These are phyloP conservation scores for Lichenostomus cassidix DNA, from an alignment of 2,113 vertebrate species.

Conservation along the genomic window DNA sequence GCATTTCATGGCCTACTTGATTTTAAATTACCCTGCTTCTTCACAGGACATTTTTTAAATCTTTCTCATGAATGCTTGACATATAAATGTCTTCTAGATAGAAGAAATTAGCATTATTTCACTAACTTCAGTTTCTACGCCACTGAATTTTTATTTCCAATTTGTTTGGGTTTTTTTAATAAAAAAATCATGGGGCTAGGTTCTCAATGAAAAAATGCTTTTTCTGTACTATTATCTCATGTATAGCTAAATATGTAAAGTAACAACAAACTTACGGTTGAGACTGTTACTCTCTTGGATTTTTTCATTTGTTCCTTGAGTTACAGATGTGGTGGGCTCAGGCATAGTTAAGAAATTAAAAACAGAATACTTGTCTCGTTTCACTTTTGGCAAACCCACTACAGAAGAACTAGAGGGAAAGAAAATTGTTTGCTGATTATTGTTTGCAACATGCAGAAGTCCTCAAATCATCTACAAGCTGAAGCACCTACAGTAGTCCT, in stretches of 20 bases:
- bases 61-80: neutral
- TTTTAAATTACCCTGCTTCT: neutral
- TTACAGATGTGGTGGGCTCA: conserved; percentile 59
- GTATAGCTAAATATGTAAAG: neutral
- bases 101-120: neutral
- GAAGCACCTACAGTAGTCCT: neutral
- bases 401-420: conserved; percentile 78
- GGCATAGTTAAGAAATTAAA: conserved; percentile 90
- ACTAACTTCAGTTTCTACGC: neutral
- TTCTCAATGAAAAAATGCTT: neutral
- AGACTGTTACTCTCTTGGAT: neutral
- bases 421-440: neutral
- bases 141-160: neutral
- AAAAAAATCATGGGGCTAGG: neutral
- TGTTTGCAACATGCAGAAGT: neutral
- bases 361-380: conserved; percentile 94
- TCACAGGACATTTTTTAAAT: neutral
- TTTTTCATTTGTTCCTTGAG: conserved; percentile 26
- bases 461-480: neutral
- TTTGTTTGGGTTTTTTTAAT: neutral
- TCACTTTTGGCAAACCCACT: conserved; percentile 90
- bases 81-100: neutral
- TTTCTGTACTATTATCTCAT: neutral
- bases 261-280: conserved; percentile 68
- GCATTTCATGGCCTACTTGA: neutral